Evolutionary conservation across 2,888 invertebrate genomes (phyloP).

Genomic region (Molanna angustata): DNA sequence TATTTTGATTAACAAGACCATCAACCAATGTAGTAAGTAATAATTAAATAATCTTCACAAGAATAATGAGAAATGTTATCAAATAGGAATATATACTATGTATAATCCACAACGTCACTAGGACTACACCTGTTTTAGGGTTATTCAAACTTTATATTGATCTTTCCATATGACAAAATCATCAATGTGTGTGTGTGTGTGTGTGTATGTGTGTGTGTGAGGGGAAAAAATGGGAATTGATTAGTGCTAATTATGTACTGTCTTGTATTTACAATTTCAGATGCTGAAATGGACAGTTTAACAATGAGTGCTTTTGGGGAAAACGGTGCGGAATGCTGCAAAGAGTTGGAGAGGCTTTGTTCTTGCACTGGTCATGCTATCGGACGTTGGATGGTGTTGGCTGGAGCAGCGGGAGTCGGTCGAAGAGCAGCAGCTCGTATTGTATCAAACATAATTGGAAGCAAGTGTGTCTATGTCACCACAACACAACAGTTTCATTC

Average conservation of each 20-base stretch:
- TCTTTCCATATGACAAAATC: no score
- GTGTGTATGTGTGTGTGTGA: no score
- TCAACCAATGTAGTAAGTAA: constrained; percentile 62
- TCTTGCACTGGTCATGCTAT: constrained; percentile 32
- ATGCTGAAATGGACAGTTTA: constrained; percentile 24
- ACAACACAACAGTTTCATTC: constrained; percentile 62
- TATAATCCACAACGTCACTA: no score
- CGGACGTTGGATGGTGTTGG: constrained; percentile 61
- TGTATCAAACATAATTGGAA: constrained; percentile 68
- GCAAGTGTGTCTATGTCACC: constrained; percentile 51
- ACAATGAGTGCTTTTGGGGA: constrained; percentile 24
- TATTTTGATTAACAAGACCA: constrained; percentile 58
- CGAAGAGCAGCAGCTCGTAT: constrained; percentile 75
- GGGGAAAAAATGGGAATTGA: no score
- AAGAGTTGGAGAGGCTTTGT: constrained; percentile 18
- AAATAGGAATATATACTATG: no score
- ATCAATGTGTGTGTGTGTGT: no score
- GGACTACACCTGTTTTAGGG: no score
- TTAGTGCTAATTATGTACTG: no score
- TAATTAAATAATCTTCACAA: not conserved
- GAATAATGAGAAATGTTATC: not conserved
- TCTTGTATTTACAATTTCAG: constrained; percentile 7
- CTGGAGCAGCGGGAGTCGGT: constrained; percentile 78
- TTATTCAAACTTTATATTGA: no score
- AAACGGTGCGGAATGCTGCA: constrained; percentile 15